Conservation (phyloP, 2,888 invertebrate species). For the Acanthococcus lagerstroemiae region DNA sequence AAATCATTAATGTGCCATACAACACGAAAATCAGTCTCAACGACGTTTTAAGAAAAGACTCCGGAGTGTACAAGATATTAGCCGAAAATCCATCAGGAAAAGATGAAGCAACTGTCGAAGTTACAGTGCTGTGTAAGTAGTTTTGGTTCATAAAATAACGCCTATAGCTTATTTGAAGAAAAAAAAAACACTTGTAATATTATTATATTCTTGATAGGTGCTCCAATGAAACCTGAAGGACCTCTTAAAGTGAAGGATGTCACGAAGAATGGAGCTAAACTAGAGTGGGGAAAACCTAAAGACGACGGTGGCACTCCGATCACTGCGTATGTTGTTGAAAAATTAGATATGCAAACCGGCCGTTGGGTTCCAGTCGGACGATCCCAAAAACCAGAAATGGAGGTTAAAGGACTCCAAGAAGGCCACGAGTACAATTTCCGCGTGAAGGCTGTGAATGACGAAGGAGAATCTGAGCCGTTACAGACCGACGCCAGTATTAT, state of each 20-base stretch:
- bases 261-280: constrained; percentile 77
- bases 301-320: constrained; percentile 91
- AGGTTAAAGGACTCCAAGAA: constrained; percentile 78
- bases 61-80: constrained; percentile 79
- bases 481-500: constrained; percentile 78
- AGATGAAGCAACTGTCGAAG: constrained; percentile 87
- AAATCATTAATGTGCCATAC: constrained; percentile 77
- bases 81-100: constrained; percentile 85
- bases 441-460: constrained; percentile 86
- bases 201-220: constrained; percentile 44
- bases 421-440: constrained; percentile 89
- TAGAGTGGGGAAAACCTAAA: constrained; percentile 88
- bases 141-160: constrained; percentile 25
- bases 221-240: constrained; percentile 78
- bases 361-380: constrained; percentile 90
- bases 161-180: not conserved
- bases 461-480: constrained; percentile 88
- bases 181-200: not conserved
- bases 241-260: constrained; percentile 81
- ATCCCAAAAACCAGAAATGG: constrained; percentile 76
- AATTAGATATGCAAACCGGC: constrained; percentile 81
- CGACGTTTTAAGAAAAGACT: constrained; percentile 69
- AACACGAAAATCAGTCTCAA: constrained; percentile 77
- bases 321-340: constrained; percentile 87
- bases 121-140: constrained; percentile 65